Percentiles rank a stretch among this genome's conserved stretches.
These are phyloP conservation scores for Leuciscus waleckii DNA, from an alignment of 2,797 vertebrate genomes.

Conservation along the genomic window DNA sequence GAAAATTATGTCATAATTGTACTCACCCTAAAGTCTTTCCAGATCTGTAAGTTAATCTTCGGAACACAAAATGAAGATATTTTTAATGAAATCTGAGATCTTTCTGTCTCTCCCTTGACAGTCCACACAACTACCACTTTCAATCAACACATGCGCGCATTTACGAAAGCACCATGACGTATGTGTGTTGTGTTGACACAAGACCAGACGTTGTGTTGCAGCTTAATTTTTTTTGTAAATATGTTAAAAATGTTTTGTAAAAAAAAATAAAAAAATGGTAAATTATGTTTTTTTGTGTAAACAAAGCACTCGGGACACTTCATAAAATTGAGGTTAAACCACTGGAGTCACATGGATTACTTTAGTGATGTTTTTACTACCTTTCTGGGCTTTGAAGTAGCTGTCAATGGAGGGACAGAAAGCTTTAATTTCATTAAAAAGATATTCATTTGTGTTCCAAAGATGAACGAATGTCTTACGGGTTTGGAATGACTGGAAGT, in stretches of 20 bases:
- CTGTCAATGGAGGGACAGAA: not conserved
- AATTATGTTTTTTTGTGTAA: not conserved
- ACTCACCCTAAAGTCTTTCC: too few species aligned
- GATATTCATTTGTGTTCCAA: not conserved
- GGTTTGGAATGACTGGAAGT: not conserved
- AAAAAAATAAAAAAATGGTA: not conserved
- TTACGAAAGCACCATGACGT: too few species aligned
- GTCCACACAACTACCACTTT: too few species aligned
- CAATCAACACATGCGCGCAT: too few species aligned
- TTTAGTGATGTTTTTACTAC: not conserved
- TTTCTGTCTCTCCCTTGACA: too few species aligned
- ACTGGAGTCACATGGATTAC: not conserved
- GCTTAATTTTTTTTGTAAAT: not conserved
- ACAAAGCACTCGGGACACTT: not conserved
- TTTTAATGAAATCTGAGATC: too few species aligned
- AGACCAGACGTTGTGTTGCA: not conserved
- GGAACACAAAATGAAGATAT: too few species aligned
- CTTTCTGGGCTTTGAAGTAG: too few species aligned
- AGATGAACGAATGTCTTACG: not conserved
- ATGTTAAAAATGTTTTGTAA: too few species aligned
- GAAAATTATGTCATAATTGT: not conserved
- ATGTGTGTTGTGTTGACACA: not conserved
- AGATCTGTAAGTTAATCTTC: too few species aligned
- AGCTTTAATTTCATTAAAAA: not conserved
- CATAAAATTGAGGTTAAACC: not conserved